Evolutionary conservation across 2,113 vertebrate species (phyloP), one percentile per base, ranked within the genome.

Genomic region (Pachypanchax playfairii): DNA sequence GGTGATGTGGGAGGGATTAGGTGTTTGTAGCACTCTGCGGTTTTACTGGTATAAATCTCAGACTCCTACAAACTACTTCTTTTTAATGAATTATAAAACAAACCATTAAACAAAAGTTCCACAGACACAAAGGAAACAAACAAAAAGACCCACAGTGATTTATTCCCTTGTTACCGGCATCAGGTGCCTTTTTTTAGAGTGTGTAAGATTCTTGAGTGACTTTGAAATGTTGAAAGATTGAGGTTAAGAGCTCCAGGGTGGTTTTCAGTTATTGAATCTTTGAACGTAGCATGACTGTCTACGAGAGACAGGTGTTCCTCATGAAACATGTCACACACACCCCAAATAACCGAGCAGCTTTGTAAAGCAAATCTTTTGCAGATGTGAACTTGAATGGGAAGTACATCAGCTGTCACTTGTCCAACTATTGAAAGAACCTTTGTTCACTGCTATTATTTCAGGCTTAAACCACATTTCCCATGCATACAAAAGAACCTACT

Each of bases 201-300:
- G 43, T 75, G 70, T 18, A 25, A 73, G 56, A 75, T 48, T 56
- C 46, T 33, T 54, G 77, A 48, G 55, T 61, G 80, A 77, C 76
- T 77, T 79, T 87, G 76, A 87, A 84, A 54, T 59, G 68, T 67
- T 88, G 87, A 89, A 84, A 85, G 84, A 88, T 86, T 86, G 85
- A 86, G 85, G 88, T 89, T 89, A 85, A 79, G 60, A 75, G 73
- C 73, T 78, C 17, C 68, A 39, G 78, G 87, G 79, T 25, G 54
- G 25, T 25, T 66, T 77, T 80, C 72, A 73, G 64, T 72, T 22
- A 53, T 60, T 47, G 66, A 71, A 58, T 64, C 74, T 88, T 85
- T 85, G 70, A 86, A 77, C 65, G 17, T 47, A 47, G 60, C 65
- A 41, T n/a, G 64, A 65, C 62, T 58, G 57, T 82, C 62, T 66